Evolutionary conservation across 2,113 vertebrate genomes (phyloP), one percentile per base, ranked within the genome.

Genomic region (Lampris incognitus): DNA sequence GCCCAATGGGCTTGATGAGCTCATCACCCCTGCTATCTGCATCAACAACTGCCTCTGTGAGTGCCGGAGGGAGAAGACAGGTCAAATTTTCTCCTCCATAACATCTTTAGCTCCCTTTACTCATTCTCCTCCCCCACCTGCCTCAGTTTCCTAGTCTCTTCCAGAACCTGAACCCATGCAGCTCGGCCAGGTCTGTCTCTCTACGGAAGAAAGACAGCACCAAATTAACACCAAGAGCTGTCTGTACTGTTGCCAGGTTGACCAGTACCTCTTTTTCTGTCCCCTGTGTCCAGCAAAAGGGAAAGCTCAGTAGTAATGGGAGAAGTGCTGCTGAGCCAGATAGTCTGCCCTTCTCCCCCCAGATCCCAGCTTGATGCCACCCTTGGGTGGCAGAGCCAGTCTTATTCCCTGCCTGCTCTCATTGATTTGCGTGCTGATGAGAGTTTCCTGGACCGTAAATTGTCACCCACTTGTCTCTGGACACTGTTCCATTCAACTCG

Each of bases 101-200:
- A 24, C 24, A 24, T 24, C 24, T 24, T 24, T 24, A 24, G 24
- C 24, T 24, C 24, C 24, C 24, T 24, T 24, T 24, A 24, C 24
- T 24, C 24, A 24, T 24, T 24, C 24, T 24, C 24, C 24, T 24
- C 24, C 24, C 24, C 24, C 24, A 24, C 24, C 24, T 24, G 24
- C 24, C 24, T 24, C 24, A 24, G 24, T 24, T 24, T 57, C 0
- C 1, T 64, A 42, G 79, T 1, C 0, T 10, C 24, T 11, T 5
- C 52, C 39, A 37, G 58, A 74, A 77, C 54, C 58, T 70, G 11
- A 71, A 44, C 11, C 9, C 65, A 50, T n/a, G 41, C 24, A 24
- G 24, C 24, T 24, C 24, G 24, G 24, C 24, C 24, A 24, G 24
- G 24, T 24, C 24, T 24, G 24, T 24, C 24, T 24, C 24, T 24